Conservation (phyloP, 2,888 invertebrate species). For the Andrena hattorfiana region DNA sequence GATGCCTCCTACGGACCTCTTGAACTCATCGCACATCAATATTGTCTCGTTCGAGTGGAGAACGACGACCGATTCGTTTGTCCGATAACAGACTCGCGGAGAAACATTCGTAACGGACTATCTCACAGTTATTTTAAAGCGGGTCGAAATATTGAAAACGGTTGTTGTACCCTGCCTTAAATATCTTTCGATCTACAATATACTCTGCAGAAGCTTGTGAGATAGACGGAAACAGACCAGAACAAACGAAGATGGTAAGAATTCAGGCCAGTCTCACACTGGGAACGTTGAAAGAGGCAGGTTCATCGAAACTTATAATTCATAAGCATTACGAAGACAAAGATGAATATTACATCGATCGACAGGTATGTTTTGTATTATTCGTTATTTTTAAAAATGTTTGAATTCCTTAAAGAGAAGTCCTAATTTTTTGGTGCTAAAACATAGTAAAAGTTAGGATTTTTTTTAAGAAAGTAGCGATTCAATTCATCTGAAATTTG, state of each 20-base stretch:
- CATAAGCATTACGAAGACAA: conserved; percentile 70
- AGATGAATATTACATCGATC: conserved; percentile 74
- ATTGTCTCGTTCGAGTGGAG: conserved; percentile 71
- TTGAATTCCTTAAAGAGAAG: conserved; percentile 32
- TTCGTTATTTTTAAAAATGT: conserved; percentile 64
- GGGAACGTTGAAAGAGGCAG: background rate
- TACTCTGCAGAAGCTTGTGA: background rate
- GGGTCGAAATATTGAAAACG: background rate
- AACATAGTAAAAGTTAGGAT: no score
- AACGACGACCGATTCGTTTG: conserved; percentile 62
- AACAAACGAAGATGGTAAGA: background rate
- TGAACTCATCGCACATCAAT: conserved; percentile 74
- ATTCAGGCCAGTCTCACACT: conserved; percentile 4
- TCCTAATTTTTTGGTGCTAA: no score
- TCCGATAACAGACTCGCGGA: conserved; percentile 58
- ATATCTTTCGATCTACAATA: background rate
- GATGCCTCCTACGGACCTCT: conserved; percentile 68
- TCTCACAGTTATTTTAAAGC: conserved; percentile 31
- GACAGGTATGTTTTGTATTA: conserved; percentile 70
- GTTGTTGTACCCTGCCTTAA: background rate
- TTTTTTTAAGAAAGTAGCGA: no score
- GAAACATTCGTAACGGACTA: conserved; percentile 52
- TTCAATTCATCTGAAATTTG: no score
- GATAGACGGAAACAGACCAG: background rate
- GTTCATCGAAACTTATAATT: conserved; percentile 47